Evolutionary conservation across 2,888 invertebrate genomes (phyloP).

Genomic region (Drosophila seclusa): DNA sequence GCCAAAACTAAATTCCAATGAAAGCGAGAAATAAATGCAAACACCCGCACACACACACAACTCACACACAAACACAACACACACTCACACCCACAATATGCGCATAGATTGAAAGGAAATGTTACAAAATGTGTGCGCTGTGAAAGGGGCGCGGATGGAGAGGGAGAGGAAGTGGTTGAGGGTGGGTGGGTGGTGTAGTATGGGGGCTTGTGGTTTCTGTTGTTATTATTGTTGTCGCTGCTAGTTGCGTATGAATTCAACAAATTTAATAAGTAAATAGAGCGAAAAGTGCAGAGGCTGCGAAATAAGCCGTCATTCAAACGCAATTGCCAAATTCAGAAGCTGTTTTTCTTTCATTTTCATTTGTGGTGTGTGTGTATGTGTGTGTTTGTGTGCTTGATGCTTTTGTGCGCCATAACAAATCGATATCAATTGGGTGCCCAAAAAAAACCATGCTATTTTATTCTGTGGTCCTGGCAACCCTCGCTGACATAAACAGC

Average conservation of each 20-base stretch:
- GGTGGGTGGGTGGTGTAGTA: neutral
- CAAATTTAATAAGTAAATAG: constrained; percentile 81
- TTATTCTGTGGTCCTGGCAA: constrained; percentile 17
- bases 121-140: constrained; percentile 64
- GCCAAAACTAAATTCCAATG: constrained; percentile 76
- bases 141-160: constrained; percentile 27
- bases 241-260: constrained; percentile 66
- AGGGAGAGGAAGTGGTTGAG: neutral
- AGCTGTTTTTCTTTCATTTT: constrained; percentile 18
- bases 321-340: constrained; percentile 48
- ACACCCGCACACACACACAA: constrained; percentile 39
- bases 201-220: constrained; percentile 17
- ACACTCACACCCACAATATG: constrained; percentile 11
- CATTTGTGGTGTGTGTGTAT: neutral
- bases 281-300: constrained; percentile 50
- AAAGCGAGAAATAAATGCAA: constrained; percentile 77
- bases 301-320: constrained; percentile 52
- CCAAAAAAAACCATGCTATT: neutral
- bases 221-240: constrained; percentile 27
- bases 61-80: constrained; percentile 27
- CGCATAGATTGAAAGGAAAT: constrained; percentile 58
- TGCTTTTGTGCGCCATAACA: constrained; percentile 44
- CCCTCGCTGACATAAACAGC: constrained; percentile 62
- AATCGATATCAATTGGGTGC: constrained; percentile 59
- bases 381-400: constrained; percentile 12